Conservation (phyloP, 2,888 invertebrate genomes). For the Callimorpha dominula region DNA sequence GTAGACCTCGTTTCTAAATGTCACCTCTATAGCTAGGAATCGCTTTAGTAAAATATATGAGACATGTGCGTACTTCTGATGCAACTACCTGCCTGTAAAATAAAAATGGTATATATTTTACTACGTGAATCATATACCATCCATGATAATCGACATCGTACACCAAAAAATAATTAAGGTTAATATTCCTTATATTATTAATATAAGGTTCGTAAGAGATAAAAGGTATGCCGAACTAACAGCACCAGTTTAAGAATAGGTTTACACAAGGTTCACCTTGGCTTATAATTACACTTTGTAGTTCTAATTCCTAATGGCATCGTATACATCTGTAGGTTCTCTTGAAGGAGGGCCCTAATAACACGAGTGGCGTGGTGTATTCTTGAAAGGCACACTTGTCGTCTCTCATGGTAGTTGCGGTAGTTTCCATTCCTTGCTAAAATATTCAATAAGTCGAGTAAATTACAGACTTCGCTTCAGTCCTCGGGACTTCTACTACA, state of each 20-base stretch:
- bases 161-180: no score
- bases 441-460: slow-evolving; percentile 78
- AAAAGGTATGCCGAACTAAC: background rate
- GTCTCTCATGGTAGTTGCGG: slow-evolving; percentile 43
- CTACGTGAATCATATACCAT: slow-evolving; percentile 40
- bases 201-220: no score
- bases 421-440: slow-evolving; percentile 73
- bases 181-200: no score
- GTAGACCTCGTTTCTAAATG: slow-evolving; percentile 63
- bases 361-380: slow-evolving; percentile 51
- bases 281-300: slow-evolving; percentile 38
- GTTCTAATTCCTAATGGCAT: slow-evolving; percentile 43
- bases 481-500: slow-evolving; percentile 60
- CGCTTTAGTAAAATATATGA: slow-evolving; percentile 61
- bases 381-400: slow-evolving; percentile 52
- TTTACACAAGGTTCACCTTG: background rate
- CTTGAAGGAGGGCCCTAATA: slow-evolving; percentile 49
- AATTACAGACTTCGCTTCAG: slow-evolving; percentile 76
- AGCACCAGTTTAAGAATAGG: background rate
- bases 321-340: slow-evolving; percentile 68
- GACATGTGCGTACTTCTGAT: slow-evolving; percentile 39
- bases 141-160: no score
- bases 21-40: slow-evolving; percentile 61
- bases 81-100: slow-evolving; percentile 49
- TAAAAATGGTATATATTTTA: slow-evolving; percentile 46